These are phyloP conservation scores for Microchrysa polita DNA, from an alignment of 2,888 invertebrate genomes.

Conservation along the genomic window DNA sequence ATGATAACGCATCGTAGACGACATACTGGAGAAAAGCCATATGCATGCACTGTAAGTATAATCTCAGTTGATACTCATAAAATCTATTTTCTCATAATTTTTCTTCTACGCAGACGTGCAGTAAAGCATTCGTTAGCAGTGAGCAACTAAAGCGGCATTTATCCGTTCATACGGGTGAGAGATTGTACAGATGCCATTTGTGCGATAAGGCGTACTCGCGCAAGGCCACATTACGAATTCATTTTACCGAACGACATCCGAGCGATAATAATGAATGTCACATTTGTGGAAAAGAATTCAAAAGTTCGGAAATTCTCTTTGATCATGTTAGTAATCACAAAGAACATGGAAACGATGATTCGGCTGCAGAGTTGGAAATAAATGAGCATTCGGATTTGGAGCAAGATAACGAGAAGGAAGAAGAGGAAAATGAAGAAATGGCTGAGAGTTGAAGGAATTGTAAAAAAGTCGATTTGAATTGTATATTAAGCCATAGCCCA, in stretches of 20 bases:
- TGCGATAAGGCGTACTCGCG: constrained; percentile 54
- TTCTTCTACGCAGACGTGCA: constrained; percentile 54
- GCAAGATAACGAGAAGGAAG: too few species aligned
- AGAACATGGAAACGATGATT: not conserved
- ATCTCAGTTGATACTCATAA: not conserved
- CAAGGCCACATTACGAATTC: constrained; percentile 53
- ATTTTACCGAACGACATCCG: constrained; percentile 53
- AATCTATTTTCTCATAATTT: not conserved
- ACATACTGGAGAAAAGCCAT: constrained; percentile 60
- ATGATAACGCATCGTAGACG: constrained; percentile 60
- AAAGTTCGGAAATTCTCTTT: constrained; percentile 38
- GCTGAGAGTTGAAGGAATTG: too few species aligned
- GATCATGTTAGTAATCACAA: constrained; percentile 46
- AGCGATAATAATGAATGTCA: constrained; percentile 33
- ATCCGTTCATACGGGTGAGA: constrained; percentile 59
- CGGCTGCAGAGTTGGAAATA: too few species aligned
- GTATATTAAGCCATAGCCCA: too few species aligned
- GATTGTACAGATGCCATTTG: constrained; percentile 54
- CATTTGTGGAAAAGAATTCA: constrained; percentile 40
- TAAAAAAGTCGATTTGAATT: too few species aligned
- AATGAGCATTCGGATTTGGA: too few species aligned
- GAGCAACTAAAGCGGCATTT: constrained; percentile 62
- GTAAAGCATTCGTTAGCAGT: constrained; percentile 59
- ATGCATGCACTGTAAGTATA: constrained; percentile 55
- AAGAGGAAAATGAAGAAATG: too few species aligned